Conservation (phyloP, 2,888 invertebrate species). For the Andrena minutula region DNA sequence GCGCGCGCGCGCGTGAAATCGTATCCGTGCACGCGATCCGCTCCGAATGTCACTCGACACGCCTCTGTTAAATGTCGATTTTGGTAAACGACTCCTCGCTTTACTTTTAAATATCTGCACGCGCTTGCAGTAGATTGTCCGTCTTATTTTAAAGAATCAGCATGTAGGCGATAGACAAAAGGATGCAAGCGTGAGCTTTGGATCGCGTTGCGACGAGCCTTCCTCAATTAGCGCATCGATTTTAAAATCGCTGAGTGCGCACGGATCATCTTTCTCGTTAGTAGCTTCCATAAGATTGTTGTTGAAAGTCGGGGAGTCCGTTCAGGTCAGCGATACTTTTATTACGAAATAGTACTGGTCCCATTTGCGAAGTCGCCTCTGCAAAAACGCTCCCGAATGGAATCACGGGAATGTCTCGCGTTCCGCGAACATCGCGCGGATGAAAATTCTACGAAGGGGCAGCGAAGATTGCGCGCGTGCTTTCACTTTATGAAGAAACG, state of each 20-base stretch:
- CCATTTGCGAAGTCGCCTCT: slow-evolving; percentile 8
- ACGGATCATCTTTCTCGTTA: background rate
- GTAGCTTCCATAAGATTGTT: background rate
- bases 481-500: slow-evolving; percentile 59
- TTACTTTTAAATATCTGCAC: background rate
- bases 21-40: slow-evolving; percentile 4
- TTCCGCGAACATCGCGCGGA: slow-evolving; percentile 49
- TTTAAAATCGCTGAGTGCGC: background rate
- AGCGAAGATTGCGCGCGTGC: slow-evolving; percentile 49
- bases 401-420: slow-evolving; percentile 15
- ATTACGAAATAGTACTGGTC: no score
- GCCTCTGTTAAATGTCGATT: background rate
- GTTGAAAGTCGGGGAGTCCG: no score
- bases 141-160: background rate
- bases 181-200: background rate
- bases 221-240: background rate
- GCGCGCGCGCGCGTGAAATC: background rate
- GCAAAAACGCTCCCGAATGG: background rate
- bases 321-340: no score
- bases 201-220: no score
- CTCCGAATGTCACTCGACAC: background rate
- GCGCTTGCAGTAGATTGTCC: background rate
- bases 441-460: slow-evolving; percentile 61
- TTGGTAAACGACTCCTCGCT: background rate
- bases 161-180: background rate